A percentile compares a stretch with the other conserved stretches of the same genome.
Conservation (phyloP, 2,888 invertebrate species). For the Rhimphoctona megacephalus region DNA sequence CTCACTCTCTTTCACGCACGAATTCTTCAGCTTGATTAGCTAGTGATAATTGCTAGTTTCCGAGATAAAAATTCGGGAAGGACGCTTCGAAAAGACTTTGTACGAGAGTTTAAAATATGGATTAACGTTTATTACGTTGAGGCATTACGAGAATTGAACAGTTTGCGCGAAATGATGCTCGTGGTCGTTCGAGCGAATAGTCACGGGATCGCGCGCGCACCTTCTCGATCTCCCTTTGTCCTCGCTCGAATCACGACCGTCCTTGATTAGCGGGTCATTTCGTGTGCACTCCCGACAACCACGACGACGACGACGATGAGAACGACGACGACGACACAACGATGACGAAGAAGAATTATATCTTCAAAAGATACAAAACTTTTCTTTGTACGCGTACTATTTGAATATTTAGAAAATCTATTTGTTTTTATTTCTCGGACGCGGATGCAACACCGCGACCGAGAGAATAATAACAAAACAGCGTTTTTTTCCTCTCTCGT, state of each 20-base stretch:
- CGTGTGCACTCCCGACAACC: slow-evolving; percentile 59
- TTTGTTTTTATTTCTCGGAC: slow-evolving; percentile 49
- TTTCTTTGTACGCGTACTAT: background rate
- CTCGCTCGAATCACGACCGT: slow-evolving; percentile 55
- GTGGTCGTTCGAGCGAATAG: slow-evolving; percentile 52
- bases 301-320: slow-evolving; percentile 35
- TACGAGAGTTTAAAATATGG: background rate
- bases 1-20: background rate
- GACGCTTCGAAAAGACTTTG: slow-evolving; percentile 1
- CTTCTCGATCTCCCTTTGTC: slow-evolving; percentile 64
- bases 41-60: background rate
- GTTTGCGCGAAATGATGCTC: slow-evolving; percentile 27
- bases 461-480: slow-evolving; percentile 60
- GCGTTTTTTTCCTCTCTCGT: slow-evolving; percentile 33
- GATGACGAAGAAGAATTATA: slow-evolving; percentile 8
- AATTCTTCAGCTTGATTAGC: background rate
- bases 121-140: slow-evolving; percentile 13
- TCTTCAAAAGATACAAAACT: background rate
- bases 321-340: slow-evolving; percentile 1
- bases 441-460: slow-evolving; percentile 65
- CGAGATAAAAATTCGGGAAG: slow-evolving; percentile 7
- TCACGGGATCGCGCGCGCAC: slow-evolving; percentile 54
- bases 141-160: slow-evolving; percentile 17
- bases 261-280: slow-evolving; percentile 66
- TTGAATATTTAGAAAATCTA: background rate